Evolutionary conservation across 1,140 invertebrate genomes (phyloP).

Genomic region (Liolophura sinensis): DNA sequence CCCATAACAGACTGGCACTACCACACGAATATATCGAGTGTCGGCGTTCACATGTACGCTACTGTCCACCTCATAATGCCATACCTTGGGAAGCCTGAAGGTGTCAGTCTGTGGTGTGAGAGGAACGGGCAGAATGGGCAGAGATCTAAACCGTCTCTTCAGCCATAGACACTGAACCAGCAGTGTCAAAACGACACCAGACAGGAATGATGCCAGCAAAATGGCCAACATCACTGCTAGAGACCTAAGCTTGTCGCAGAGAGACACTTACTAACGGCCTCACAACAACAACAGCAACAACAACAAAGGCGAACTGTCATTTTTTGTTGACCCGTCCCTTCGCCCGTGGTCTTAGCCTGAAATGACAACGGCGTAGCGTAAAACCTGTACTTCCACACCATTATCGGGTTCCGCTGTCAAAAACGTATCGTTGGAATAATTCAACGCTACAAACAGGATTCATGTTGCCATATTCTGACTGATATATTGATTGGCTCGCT

Average conservation of each 20-base stretch:
- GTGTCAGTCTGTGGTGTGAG: conserved; percentile 46
- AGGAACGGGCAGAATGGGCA: conserved; percentile 49
- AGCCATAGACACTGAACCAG: conserved; percentile 60
- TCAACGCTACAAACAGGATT: too few relatives aligned
- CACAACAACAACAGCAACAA: too few relatives aligned
- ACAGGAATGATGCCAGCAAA: conserved; percentile 25
- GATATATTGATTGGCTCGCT: too few relatives aligned
- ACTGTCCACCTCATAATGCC: background rate
- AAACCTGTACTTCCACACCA: too few relatives aligned
- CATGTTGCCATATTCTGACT: too few relatives aligned
- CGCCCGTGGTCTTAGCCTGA: too few relatives aligned
- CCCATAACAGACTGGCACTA: background rate
- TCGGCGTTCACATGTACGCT: background rate
- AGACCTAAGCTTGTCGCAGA: conserved; percentile 3
- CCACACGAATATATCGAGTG: background rate
- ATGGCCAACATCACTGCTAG: conserved; percentile 15
- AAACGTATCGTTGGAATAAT: too few relatives aligned
- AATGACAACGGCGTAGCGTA: too few relatives aligned
- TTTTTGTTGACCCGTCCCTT: too few relatives aligned
- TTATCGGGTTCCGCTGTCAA: too few relatives aligned
- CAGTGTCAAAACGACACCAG: conserved; percentile 60
- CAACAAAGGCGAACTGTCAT: too few relatives aligned
- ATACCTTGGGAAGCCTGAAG: conserved; percentile 57
- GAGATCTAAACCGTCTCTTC: conserved; percentile 54
- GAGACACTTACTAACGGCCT: background rate